These are phyloP conservation scores for Holacanthella duospinosa DNA, from an alignment of 2,888 invertebrate genomes.

Conservation along the genomic window DNA sequence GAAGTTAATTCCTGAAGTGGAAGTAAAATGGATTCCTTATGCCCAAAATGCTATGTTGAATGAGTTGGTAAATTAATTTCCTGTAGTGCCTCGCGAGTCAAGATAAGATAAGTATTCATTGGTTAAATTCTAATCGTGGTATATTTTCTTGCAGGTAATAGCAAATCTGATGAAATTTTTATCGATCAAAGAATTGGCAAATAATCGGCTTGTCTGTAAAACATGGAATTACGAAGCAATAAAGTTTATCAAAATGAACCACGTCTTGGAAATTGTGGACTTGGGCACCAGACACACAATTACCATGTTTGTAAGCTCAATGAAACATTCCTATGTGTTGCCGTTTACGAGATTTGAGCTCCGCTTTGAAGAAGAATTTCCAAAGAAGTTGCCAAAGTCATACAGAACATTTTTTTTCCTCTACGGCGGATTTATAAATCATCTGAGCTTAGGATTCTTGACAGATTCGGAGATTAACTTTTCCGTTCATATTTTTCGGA, in stretches of 20 bases:
- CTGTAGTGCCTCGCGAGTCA: background rate
- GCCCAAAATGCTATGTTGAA: background rate
- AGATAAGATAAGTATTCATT: background rate
- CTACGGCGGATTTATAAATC: background rate
- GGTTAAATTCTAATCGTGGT: background rate
- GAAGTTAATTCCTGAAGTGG: background rate
- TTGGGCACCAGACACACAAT: background rate
- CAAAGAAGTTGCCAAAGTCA: background rate
- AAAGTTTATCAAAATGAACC: background rate
- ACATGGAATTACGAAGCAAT: background rate
- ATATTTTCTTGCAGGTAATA: background rate
- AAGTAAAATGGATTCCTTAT: background rate
- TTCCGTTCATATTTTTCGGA: background rate
- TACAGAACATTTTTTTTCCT: conserved; percentile 4
- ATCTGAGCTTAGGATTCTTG: conserved; percentile 1
- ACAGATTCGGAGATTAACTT: background rate
- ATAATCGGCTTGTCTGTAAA: background rate
- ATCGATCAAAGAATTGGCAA: background rate
- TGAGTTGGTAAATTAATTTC: background rate
- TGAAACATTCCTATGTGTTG: background rate
- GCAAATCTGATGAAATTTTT: background rate
- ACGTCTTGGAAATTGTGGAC: background rate
- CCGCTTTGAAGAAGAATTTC: conserved; percentile 2
- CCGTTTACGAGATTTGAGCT: conserved; percentile 1
- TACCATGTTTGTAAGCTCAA: background rate